Conservation (phyloP, 2,113 vertebrate species). For the western clawed frog (Xenopus tropicalis) region DNA sequence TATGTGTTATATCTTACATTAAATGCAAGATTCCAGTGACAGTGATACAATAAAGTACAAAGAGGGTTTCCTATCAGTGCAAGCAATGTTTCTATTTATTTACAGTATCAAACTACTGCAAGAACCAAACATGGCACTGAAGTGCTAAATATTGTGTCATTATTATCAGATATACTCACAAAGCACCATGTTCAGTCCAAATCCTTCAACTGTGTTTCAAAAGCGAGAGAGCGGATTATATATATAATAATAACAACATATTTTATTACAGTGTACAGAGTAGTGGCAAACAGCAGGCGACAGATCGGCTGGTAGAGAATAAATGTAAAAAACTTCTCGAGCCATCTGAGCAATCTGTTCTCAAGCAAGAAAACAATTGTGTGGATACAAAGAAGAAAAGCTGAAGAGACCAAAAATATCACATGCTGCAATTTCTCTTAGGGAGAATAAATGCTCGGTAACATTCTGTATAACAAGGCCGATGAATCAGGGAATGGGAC, state of each 20-base stretch:
- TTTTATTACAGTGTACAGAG: not conserved
- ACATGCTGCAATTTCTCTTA: slow-evolving; percentile 24
- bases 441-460: slow-evolving; percentile 26
- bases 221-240: no score
- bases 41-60: no score
- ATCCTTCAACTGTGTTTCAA: no score
- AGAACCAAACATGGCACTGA: no score
- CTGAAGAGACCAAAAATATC: slow-evolving; percentile 31
- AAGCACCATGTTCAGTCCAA: no score
- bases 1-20: no score
- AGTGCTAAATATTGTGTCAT: no score
- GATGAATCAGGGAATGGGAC: slow-evolving; percentile 25
- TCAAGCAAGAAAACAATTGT: slow-evolving; percentile 21
- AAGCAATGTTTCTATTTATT: no score
- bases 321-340: slow-evolving; percentile 20
- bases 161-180: no score
- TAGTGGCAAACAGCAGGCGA: slow-evolving; percentile 17
- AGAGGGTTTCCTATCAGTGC: no score
- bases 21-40: no score
- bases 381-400: slow-evolving; percentile 32
- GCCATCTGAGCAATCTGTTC: slow-evolving; percentile 26
- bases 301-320: slow-evolving; percentile 6
- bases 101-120: no score
- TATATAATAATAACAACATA: not conserved
- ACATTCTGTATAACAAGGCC: slow-evolving; percentile 32